Percentiles rank a stretch among this genome's conserved stretches.
phyloP scores from a whole-genome alignment of 1,140 invertebrate genomes.

The Campoletis sonorensis region DNA sequence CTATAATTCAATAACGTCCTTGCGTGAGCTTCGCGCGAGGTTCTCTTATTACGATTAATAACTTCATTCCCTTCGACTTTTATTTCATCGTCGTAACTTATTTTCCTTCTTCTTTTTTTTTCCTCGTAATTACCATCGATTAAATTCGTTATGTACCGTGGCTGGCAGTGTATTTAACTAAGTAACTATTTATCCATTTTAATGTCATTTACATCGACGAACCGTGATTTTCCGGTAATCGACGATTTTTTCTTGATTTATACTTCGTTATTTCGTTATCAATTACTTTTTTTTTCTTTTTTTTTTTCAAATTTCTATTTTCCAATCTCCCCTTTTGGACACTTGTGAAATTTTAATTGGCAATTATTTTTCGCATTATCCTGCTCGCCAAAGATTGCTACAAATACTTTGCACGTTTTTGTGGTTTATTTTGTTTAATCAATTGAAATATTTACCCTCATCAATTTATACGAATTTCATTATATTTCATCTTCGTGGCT shows the following conservation, averaged over 20 bases:
- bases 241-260: constrained; percentile 22
- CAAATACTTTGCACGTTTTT: background rate
- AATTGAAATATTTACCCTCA: background rate
- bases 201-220: constrained; percentile 54
- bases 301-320: background rate
- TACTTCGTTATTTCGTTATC: background rate
- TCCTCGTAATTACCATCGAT: constrained; percentile 60
- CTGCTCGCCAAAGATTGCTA: background rate
- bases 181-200: constrained; percentile 55
- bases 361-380: constrained; percentile 1
- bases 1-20: constrained; percentile 25
- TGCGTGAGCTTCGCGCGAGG: constrained; percentile 9
- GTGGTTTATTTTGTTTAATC: background rate
- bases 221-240: constrained; percentile 47
- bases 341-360: constrained; percentile 22
- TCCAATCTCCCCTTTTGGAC: constrained; percentile 14
- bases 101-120: constrained; percentile 50
- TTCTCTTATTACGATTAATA: constrained; percentile 13
- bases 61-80: constrained; percentile 14
- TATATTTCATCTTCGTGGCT: too few relatives aligned
- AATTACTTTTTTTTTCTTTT: background rate
- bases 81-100: constrained; percentile 26
- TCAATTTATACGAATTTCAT: background rate
- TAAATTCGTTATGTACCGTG: constrained; percentile 69
- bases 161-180: constrained; percentile 70